These are phyloP conservation scores for Hybognathus amarus DNA, from an alignment of 2,797 vertebrate genomes.

Conservation along the genomic window DNA sequence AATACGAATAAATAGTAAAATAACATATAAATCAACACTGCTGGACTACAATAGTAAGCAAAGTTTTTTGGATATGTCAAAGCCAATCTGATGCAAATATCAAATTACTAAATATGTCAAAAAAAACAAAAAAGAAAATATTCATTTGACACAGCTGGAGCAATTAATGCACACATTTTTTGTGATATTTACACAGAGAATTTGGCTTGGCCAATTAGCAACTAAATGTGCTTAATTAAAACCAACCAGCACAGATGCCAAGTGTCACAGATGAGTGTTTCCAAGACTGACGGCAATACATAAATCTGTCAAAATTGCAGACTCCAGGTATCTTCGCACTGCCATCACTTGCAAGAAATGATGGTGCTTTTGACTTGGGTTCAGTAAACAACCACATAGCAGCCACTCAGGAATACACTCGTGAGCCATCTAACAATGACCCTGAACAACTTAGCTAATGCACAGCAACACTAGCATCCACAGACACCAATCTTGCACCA, in stretches of 20 bases:
- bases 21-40: not conserved
- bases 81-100: not conserved
- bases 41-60: not conserved
- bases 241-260: not conserved
- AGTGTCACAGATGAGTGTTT: slow-evolving; percentile 23
- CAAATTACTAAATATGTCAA: not conserved
- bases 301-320: not conserved
- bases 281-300: not conserved
- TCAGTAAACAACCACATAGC: not conserved
- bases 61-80: not conserved
- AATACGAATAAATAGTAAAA: not conserved
- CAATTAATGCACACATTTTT: not conserved
- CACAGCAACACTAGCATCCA: not conserved
- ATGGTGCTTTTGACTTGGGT: not conserved
- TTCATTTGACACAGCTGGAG: not conserved
- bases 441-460: not conserved
- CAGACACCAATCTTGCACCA: not conserved
- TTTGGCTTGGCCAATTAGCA: not conserved
- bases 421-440: not conserved
- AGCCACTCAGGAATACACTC: not conserved
- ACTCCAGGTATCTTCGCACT: not conserved
- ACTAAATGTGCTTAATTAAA: slow-evolving; percentile 18
- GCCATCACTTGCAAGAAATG: not conserved
- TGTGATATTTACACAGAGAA: slow-evolving; percentile 25
- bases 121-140: not conserved